Base-by-base conservation (phyloP, 2,113 vertebrate species). In the Aptenodytes forsteri region DNA sequence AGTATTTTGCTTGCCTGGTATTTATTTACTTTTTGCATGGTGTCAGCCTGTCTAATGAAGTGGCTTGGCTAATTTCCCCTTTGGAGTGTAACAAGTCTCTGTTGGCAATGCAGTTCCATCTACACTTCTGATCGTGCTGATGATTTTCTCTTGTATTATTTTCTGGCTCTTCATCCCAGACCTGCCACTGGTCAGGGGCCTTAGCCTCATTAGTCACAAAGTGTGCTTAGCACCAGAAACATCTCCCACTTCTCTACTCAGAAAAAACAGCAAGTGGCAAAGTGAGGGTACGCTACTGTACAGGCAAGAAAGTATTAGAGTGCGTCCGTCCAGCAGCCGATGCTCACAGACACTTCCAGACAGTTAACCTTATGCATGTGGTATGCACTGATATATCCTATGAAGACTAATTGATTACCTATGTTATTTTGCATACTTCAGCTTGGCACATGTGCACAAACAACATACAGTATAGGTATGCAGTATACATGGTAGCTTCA, bases 291-390 rank as follows among this genome's bases (percentile, higher is more conserved):
- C 13, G 4, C 5, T 25, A 16, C 36, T 70, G 10, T 32, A 23
- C 9, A 29, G 36, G 16, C 19, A 67, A 50, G 20, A 78, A 42
- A 0, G 0, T 30, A 19, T 38, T 13, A 40, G 40, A 27, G 21
- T 26, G 7, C 26, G 9, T 23, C 61, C 1, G 7, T 12, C 18
- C 40, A 56, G 58, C 25, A 89, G 46, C 27, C 54, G 72, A 2
- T 2, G 2, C 29, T n/a, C 38, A 70, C 7, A 23, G 36, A 42
- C 16, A 17, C 16, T 85, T 56, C 40, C 42, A 70, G 54, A 16
- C 8, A 69, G 14, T 42, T 47, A 70, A 26, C 5, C 15, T 67
- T 32, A n/a, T 2, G 32, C 12, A 8, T 50, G 21, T n/a, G 54
- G 2, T 46, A 29, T 38, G 16, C 38, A n/a, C 19, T 25, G 30